Conservation (phyloP, 23 tunicate genomes). For the Phallusia fumigata region DNA sequence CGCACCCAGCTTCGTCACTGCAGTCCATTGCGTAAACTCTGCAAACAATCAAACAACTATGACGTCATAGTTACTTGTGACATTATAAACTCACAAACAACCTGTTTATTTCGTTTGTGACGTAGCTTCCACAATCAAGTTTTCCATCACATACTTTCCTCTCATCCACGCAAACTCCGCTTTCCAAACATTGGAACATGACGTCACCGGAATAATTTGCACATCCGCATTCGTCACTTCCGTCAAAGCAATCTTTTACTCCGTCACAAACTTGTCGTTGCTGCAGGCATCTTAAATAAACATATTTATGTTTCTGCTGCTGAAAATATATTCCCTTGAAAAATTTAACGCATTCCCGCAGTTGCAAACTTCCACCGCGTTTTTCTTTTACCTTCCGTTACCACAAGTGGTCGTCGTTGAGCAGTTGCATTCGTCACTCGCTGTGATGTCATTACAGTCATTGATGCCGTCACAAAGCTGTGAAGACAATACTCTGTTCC, state of each 20-base stretch:
- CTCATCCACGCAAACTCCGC: conserved; percentile 5
- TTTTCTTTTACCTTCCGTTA: conserved; percentile 13
- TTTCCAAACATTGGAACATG: conserved; percentile 15
- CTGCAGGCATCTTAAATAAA: conserved; percentile 22
- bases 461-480: conserved; percentile 31
- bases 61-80: neutral
- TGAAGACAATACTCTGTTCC: neutral
- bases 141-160: conserved; percentile 20
- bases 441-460: conserved; percentile 26
- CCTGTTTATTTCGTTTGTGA: neutral
- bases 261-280: conserved; percentile 27
- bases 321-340: too few relatives aligned
- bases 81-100: neutral
- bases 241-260: conserved; percentile 18
- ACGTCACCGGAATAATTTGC: too few relatives aligned
- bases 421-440: conserved; percentile 52
- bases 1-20: conserved; percentile 27
- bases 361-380: too few relatives aligned
- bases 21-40: conserved; percentile 34
- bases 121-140: conserved; percentile 34
- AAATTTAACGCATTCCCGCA: too few relatives aligned
- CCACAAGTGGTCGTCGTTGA: conserved; percentile 24
- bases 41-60: neutral
- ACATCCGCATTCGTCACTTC: conserved; percentile 41
- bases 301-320: too few relatives aligned